phyloP scores from a whole-genome alignment of 1,140 invertebrate species.

The Magallana gigas region DNA sequence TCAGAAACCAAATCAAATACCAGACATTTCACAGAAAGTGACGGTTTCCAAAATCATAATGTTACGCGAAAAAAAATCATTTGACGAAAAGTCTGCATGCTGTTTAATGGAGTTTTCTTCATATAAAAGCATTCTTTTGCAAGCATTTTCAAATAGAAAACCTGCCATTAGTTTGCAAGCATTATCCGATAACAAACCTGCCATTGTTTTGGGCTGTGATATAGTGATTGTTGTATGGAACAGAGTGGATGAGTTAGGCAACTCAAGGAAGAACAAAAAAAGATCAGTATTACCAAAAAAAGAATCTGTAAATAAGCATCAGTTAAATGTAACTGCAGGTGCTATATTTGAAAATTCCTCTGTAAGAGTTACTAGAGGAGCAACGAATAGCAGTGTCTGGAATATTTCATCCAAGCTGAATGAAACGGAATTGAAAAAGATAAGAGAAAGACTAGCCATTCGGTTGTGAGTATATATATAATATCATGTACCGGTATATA shows the following conservation, averaged over 20 bases:
- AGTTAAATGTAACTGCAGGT: not conserved
- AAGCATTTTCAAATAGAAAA: not conserved
- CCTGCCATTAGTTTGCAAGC: not conserved
- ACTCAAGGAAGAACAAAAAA: not conserved
- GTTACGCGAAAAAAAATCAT: not conserved
- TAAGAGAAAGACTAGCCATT: conserved; percentile 2
- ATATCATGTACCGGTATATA: too few species aligned
- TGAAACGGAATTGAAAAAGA: not conserved
- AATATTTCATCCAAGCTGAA: not conserved
- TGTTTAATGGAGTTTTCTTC: not conserved
- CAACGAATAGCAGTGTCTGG: not conserved
- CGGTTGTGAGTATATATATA: not conserved
- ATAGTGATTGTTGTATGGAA: not conserved
- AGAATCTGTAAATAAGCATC: not conserved
- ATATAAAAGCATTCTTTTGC: not conserved
- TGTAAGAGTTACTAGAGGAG: not conserved
- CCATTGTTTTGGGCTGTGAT: not conserved
- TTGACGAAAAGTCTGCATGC: not conserved
- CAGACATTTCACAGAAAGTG: not conserved
- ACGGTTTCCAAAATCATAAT: not conserved
- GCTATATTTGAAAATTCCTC: not conserved
- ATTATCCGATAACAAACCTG: not conserved
- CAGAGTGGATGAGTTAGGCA: not conserved
- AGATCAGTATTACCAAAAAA: not conserved
- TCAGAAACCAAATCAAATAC: not conserved